Evolutionary conservation across 2,113 vertebrate genomes (phyloP).

Genomic region (Corynorhinus townsendii): DNA sequence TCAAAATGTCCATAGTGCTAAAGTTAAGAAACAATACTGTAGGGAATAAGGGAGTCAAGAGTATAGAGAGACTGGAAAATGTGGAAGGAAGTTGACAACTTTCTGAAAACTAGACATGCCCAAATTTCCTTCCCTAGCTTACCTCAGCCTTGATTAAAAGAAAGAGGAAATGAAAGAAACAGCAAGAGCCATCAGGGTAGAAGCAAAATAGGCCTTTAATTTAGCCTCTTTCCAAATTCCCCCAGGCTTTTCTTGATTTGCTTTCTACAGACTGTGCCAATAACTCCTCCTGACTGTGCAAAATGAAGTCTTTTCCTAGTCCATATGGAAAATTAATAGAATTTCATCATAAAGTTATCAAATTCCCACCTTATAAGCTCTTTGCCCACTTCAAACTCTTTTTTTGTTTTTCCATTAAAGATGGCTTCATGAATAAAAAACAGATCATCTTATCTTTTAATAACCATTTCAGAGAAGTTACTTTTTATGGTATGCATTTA

Average conservation of each 20-base stretch:
- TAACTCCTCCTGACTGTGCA: background rate
- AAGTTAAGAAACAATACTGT: background rate
- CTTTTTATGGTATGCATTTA: background rate
- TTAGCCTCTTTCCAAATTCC: background rate
- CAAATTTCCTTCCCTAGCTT: background rate
- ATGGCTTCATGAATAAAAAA: background rate
- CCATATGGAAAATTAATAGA: background rate
- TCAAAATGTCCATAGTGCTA: background rate
- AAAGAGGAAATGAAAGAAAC: constrained; percentile 45
- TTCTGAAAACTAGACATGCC: background rate
- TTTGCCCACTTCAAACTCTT: background rate
- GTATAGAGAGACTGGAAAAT: background rate
- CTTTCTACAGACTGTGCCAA: background rate
- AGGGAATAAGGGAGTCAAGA: background rate
- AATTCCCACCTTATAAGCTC: background rate
- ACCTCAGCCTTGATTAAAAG: constrained; percentile 18
- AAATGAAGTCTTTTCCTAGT: constrained; percentile 30
- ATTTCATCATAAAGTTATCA: constrained; percentile 17
- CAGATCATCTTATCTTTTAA: background rate
- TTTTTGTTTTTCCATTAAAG: constrained; percentile 22
- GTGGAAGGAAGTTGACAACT: background rate
- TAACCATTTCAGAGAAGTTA: background rate
- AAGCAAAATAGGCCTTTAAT: background rate
- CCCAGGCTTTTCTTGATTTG: background rate
- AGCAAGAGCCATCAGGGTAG: background rate